Percentiles rank a stretch among this genome's conserved stretches.
Evolutionary conservation across 2,888 invertebrate species (phyloP).

Genomic region (Entomobrya multifasciata): DNA sequence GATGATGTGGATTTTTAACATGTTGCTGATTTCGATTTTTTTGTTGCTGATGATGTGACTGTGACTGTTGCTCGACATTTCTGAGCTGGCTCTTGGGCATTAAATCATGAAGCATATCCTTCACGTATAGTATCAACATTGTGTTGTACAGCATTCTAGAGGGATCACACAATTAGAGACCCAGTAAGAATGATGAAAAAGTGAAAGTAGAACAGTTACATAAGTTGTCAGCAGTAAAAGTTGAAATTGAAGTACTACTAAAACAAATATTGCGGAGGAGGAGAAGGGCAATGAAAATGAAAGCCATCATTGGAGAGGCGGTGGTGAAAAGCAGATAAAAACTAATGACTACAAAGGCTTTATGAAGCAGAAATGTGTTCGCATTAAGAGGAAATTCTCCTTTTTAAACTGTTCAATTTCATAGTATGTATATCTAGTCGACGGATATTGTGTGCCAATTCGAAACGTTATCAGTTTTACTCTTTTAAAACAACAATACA

Average conservation of each 20-base stretch:
- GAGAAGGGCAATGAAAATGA: not conserved
- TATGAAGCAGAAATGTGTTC: not conserved
- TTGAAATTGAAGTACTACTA: not conserved
- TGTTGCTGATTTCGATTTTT: conserved; percentile 51
- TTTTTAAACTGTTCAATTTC: conserved; percentile 21
- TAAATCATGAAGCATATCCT: conserved; percentile 82
- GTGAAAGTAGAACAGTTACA: not conserved
- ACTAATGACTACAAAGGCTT: conserved; percentile 33
- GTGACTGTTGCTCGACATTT: conserved; percentile 46
- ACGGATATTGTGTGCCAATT: not conserved
- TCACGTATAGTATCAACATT: conserved; percentile 82
- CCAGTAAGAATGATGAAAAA: too few species aligned
- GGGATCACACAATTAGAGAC: not conserved
- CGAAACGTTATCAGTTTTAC: not conserved
- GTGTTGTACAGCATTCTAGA: conserved; percentile 83
- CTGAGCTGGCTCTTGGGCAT: conserved; percentile 81
- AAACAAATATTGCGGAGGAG: too few species aligned
- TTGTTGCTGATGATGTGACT: conserved; percentile 11
- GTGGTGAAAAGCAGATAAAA: conserved; percentile 14
- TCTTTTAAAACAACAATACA: not conserved
- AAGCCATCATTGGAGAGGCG: not conserved
- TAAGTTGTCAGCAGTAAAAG: not conserved
- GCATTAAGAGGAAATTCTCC: not conserved
- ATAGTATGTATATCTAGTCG: not conserved
- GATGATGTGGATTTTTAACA: conserved; percentile 81